phyloP scores from a whole-genome alignment of 2,797 vertebrate genomes.

The Coregonus ussuriensis region DNA sequence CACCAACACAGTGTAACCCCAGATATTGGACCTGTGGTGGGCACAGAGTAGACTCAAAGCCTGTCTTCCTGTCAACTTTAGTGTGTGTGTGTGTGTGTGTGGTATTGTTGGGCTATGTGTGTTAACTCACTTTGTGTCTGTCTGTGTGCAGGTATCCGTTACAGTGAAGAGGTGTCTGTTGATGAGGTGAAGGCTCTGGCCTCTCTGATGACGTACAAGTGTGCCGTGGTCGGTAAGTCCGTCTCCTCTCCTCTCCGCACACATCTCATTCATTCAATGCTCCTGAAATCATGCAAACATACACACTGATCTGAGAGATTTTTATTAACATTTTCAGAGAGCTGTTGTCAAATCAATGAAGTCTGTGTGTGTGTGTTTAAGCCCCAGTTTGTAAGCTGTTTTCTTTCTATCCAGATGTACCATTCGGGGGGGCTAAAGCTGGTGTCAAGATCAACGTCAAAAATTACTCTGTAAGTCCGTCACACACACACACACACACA shows the following conservation, averaged over 20 bases:
- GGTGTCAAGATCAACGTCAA: constrained; percentile 98
- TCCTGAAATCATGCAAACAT: not conserved
- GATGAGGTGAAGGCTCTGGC: constrained; percentile 98
- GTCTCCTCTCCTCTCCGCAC: not conserved
- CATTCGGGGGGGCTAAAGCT: constrained; percentile 98
- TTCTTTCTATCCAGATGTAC: constrained; percentile 85
- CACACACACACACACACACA: not conserved
- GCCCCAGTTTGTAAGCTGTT: constrained; percentile 27
- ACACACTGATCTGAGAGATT: constrained; percentile 4
- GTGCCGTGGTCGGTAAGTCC: constrained; percentile 94
- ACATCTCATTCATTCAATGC: not conserved
- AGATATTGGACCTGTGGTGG: not conserved
- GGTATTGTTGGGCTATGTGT: too few relatives aligned
- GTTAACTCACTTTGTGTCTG: constrained; percentile 7
- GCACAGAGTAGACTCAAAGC: too few relatives aligned
- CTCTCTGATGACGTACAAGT: constrained; percentile 98
- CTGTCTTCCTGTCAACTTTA: not conserved
- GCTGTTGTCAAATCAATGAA: not conserved
- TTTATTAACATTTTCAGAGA: not conserved
- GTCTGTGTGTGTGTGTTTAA: not conserved
- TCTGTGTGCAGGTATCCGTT: constrained; percentile 88
- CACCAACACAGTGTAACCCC: not conserved
- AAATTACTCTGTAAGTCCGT: constrained; percentile 91
- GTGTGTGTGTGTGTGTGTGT: not conserved
- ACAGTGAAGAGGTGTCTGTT: constrained; percentile 93